Percentiles rank a stretch among this genome's conserved stretches.
Evolutionary conservation across 2,797 vertebrate species (phyloP).

Genomic region (Hydrophis major): DNA sequence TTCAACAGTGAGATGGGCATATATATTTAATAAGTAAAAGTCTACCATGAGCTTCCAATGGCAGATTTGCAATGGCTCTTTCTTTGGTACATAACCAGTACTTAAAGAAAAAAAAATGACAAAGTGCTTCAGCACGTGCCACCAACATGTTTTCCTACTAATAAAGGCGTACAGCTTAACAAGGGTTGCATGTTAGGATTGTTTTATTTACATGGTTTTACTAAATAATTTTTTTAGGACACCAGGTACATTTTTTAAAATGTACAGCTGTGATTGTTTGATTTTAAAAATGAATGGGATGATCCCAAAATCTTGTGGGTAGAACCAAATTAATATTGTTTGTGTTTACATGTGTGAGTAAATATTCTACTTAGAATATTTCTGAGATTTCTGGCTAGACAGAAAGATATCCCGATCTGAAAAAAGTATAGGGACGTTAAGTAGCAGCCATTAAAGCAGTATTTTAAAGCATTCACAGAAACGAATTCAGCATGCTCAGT

Average conservation of each 20-base stretch:
- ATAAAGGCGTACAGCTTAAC: background rate
- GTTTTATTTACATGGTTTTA: background rate
- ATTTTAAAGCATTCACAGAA: background rate
- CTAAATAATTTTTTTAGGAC: background rate
- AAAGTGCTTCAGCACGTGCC: background rate
- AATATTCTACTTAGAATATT: background rate
- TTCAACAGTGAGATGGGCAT: background rate
- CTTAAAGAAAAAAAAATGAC: background rate
- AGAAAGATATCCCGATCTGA: background rate
- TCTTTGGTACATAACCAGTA: background rate
- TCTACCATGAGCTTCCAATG: background rate
- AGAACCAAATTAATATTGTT: background rate
- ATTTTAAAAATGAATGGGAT: background rate
- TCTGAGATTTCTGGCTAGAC: background rate
- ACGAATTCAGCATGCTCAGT: background rate
- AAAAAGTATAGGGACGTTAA: background rate
- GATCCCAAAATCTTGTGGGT: background rate
- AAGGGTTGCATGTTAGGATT: background rate
- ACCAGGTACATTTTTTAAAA: background rate
- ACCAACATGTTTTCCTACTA: background rate
- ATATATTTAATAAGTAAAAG: background rate
- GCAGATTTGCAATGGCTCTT: background rate
- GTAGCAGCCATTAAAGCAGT: background rate
- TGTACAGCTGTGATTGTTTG: background rate
- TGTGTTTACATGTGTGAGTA: background rate